Percentiles rank a stretch among this genome's conserved stretches.
phyloP scores from a whole-genome alignment of 2,113 vertebrate genomes.

The Andinoacara biseriatus region DNA sequence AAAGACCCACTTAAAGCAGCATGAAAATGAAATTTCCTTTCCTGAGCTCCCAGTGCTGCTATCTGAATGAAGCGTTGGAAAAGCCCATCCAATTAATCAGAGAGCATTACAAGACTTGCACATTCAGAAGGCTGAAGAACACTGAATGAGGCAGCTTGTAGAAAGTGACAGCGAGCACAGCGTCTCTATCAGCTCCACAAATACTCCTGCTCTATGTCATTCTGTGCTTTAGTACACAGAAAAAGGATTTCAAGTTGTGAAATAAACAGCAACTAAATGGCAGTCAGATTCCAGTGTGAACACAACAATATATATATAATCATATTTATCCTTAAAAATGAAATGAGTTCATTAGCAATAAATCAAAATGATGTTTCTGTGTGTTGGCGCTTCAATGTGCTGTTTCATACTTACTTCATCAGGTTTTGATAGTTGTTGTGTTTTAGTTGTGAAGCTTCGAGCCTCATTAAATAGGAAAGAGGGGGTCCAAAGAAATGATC shows the following conservation, averaged over 20 bases:
- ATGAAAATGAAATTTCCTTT: constrained; percentile 71
- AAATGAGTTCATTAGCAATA: not conserved
- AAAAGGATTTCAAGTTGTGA: constrained; percentile 14
- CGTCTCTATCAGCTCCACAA: constrained; percentile 1
- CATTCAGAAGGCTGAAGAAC: constrained; percentile 34
- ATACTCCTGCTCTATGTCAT: not conserved
- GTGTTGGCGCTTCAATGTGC: not conserved
- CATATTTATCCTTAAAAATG: not conserved
- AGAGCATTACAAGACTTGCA: constrained; percentile 55
- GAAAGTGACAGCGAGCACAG: constrained; percentile 12
- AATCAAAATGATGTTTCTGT: not conserved
- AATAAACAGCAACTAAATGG: constrained; percentile 7
- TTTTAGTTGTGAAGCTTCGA: not conserved
- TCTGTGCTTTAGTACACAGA: constrained; percentile 28
- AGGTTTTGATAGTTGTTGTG: not conserved
- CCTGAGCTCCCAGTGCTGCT: constrained; percentile 57
- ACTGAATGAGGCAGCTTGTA: constrained; percentile 13
- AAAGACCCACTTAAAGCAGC: constrained; percentile 69
- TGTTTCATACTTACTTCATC: not conserved
- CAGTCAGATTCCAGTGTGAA: not conserved
- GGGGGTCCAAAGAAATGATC: not conserved
- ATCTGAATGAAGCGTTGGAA: constrained; percentile 66
- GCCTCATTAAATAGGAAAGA: not conserved
- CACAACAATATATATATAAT: constrained; percentile 20
- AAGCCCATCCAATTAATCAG: constrained; percentile 68